Evolutionary conservation across 2,113 vertebrate species (phyloP).

Genomic region (Pithys albifrons): DNA sequence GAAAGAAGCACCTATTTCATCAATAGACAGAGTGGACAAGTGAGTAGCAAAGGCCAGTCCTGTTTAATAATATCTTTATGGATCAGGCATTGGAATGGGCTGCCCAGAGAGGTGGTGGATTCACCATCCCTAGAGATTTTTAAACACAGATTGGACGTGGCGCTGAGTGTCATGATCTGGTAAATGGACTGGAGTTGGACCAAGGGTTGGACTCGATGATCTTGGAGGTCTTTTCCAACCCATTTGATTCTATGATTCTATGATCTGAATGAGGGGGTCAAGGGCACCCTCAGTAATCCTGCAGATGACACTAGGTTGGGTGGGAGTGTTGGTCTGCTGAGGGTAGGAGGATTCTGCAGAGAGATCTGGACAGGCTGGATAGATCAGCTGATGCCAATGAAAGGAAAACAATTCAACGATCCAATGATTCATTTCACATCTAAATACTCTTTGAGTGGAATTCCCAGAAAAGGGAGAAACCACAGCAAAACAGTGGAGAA

Average conservation of each 20-base stretch:
- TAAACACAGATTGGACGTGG: no score
- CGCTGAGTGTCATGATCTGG: no score
- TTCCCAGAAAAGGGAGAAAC: neutral
- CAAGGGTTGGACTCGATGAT: no score
- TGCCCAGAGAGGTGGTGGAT: no score
- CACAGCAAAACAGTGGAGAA: neutral
- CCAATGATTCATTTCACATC: neutral
- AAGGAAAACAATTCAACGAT: neutral
- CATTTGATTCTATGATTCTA: no score
- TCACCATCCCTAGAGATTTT: no score
- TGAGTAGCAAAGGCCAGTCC: neutral
- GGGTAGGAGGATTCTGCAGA: neutral
- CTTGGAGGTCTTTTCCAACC: no score
- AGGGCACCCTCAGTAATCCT: neutral
- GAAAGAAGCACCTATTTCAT: neutral
- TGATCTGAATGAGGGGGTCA: rapidly evolving
- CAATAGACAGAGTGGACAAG: neutral
- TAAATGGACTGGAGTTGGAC: no score
- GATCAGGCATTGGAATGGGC: no score
- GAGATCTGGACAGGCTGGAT: neutral
- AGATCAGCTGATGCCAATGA: rapidly evolving
- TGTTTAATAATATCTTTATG: neutral
- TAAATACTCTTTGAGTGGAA: neutral
- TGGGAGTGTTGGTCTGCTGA: neutral
- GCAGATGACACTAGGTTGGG: neutral